phyloP scores from a whole-genome alignment of 2,113 vertebrate genomes.

The Thunnus maccoyii region DNA sequence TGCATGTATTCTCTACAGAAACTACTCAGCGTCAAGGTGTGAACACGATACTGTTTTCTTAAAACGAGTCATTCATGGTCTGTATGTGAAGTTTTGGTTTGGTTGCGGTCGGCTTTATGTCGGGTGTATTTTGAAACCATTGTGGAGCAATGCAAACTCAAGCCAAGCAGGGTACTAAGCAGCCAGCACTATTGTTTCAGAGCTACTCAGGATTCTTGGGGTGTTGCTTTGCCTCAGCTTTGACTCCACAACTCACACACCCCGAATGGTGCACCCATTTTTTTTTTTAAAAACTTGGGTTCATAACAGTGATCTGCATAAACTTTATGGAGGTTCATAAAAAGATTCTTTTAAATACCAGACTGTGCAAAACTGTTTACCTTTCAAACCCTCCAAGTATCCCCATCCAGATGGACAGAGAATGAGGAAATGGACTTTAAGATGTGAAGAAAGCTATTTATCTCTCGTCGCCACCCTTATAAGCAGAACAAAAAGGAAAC shows the following conservation, averaged over 20 bases:
- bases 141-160: constrained; percentile 28
- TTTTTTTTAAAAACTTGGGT: constrained; percentile 30
- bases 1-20: constrained; percentile 4
- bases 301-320: constrained; percentile 14
- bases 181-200: constrained; percentile 63
- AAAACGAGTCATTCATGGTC: constrained; percentile 44
- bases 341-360: constrained; percentile 18
- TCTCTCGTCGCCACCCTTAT: constrained; percentile 52
- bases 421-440: constrained; percentile 14
- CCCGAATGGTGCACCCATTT: constrained; percentile 37
- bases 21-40: background rate
- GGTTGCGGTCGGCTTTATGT: constrained; percentile 37
- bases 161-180: constrained; percentile 48
- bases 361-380: constrained; percentile 14
- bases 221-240: constrained; percentile 48
- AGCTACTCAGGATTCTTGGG: constrained; percentile 69
- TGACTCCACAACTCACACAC: constrained; percentile 57
- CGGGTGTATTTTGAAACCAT: constrained; percentile 50
- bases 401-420: constrained; percentile 31
- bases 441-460: constrained; percentile 52
- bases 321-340: background rate
- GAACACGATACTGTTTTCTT: constrained; percentile 56
- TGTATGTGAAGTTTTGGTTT: constrained; percentile 38
- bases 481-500: constrained; percentile 17
- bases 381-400: background rate